Base-by-base conservation (phyloP, 2,797 vertebrate genomes). In the Pseudomugil tenellus region DNA sequence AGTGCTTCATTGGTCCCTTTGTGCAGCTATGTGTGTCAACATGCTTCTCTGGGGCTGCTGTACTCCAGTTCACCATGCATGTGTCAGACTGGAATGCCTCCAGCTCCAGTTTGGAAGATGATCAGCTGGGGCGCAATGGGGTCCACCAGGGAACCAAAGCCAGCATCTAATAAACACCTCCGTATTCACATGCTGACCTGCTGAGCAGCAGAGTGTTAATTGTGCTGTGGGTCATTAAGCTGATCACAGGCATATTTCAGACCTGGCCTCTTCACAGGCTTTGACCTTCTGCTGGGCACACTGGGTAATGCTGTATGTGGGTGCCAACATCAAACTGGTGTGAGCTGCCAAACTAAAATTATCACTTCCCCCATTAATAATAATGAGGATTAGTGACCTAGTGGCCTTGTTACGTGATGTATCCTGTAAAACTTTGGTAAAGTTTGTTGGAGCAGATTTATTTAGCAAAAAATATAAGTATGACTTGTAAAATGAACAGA, bases 81-180 rank as follows among this genome's bases (percentile, higher is more conserved):
- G 87, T 90, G 90, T 85, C 75, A 87, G 83, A 81, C 85, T 89
- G 89, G 87, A 89, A 48, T 23, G 73, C 76, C 83, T 89, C 88
- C 89, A 91, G 84, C 83, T 77, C 74, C 58, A 13, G 78, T 81
- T 82, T 91, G 87, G 90, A 84, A 85, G 81, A 77, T 55, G 85
- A 85, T 92, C 89, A 90, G 90, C 86, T 89, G 86, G 68, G 83
- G 65, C 59, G 19, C 56, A 53, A 64, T 53, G 21, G 72, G 53
- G 69, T 82, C 59, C 28, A 14, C 59, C 39, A 52, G 74, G 69
- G 73, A 77, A 79, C 57, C 75, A n/a, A 66, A 78, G 87, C 87
- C 82, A 84, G 49, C 81, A 85, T 86, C 84, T 86, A 90, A 90
- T 91, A 92, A 92, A 92, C 90, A 87, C 87, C 78, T 79, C 70